Base-by-base conservation (phyloP, 2,888 invertebrate species). In the Epistrophe grossulariae region DNA sequence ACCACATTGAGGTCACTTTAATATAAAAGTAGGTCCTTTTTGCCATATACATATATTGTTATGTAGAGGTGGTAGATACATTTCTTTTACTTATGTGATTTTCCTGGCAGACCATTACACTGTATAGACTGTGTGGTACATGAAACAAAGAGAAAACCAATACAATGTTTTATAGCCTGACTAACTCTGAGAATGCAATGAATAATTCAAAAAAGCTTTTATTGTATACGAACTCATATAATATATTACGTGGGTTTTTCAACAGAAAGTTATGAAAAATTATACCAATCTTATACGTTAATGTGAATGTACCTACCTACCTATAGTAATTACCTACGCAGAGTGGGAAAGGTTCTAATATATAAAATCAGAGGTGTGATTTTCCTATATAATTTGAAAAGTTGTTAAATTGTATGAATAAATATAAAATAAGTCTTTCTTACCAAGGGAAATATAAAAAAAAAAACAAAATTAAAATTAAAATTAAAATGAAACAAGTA, bases 151-250 rank as follows among this genome's bases (percentile, higher is more conserved):
- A 59, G 35, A 17, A 59, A 59, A 38, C 59, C 59, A 59, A 59
- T 59, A 38, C 35, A 59, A 59, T 59, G 17, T 35, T 59, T 59
- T 38, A 59, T 59, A 17, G 59, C 59, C 38, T 59, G 59, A 38
- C 59, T 38, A 59, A 59, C 17, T 59, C 13, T 2, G 9, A 35
- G 28, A 59, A 38, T 35, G 59, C 35, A 59, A 38, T 59, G 38
- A 59, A 59, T 59, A 35, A 59, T 59, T 35, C 17, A 59, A 17
- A 59, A 59, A 59, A 59, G 59, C 59, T 59, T 13, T 59, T 38
- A 17, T 17, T 35, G 15, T 31, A 10, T n/a, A 57, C n/a, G 35
- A n/a, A 19, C 11, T 59, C 17, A 59, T 59, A 17, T 11, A 59
- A 10, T 38, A 35, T 17, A 6, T 17, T 17, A 38, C 59, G 59